Evolutionary conservation across 2,113 vertebrate species (phyloP).

Genomic region (Mohoua ochrocephala): DNA sequence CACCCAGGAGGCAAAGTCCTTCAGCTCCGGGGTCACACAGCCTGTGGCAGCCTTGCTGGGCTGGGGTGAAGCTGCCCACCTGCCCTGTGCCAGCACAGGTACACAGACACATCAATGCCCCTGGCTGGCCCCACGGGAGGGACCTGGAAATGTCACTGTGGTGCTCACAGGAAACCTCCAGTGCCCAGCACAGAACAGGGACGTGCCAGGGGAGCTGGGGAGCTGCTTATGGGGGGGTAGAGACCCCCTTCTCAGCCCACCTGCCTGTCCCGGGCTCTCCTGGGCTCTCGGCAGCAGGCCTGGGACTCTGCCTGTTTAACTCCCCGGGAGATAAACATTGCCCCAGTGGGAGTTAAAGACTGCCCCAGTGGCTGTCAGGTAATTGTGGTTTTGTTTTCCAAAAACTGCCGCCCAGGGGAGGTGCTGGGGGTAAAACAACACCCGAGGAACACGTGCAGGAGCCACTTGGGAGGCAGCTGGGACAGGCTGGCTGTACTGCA

Average conservation of each 20-base stretch:
- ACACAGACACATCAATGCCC: background rate
- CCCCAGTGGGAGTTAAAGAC: background rate
- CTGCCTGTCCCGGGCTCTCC: background rate
- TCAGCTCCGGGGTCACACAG: background rate
- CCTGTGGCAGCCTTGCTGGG: background rate
- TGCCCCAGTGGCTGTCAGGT: background rate
- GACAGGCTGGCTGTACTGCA: background rate
- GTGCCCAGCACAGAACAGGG: accelerated
- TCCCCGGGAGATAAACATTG: background rate
- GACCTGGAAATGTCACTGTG: background rate
- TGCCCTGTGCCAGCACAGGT: accelerated
- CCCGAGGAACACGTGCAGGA: accelerated
- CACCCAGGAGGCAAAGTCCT: background rate
- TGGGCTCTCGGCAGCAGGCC: background rate
- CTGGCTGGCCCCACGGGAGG: background rate
- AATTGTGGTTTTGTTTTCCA: background rate
- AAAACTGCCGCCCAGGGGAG: background rate
- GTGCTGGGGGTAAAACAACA: background rate
- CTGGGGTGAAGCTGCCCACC: background rate
- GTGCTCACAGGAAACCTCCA: background rate
- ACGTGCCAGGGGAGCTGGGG: accelerated
- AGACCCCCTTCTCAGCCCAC: background rate
- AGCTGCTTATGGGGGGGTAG: background rate
- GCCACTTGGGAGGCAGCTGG: background rate
- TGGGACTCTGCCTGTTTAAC: background rate